Conservation (phyloP, 1,140 invertebrate genomes). For the Bombus huntii region DNA sequence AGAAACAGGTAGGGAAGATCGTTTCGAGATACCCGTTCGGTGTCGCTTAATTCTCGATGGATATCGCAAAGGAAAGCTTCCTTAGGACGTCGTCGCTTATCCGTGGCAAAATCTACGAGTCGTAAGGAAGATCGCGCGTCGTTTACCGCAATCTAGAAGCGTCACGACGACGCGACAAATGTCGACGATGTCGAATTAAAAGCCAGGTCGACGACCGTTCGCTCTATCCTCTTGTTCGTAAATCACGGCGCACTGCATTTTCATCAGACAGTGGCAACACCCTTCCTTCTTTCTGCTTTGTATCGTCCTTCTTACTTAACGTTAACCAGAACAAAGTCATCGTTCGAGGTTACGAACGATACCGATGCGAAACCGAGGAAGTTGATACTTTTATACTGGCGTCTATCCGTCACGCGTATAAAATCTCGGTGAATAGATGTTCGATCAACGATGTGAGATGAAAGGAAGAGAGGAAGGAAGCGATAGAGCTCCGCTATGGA, state of each 20-base stretch:
- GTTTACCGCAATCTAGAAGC: conserved; percentile 2
- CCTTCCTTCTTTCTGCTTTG: background rate
- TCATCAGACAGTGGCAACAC: background rate
- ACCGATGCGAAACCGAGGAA: background rate
- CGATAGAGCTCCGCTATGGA: no score
- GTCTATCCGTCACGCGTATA: background rate
- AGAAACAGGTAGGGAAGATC: no score
- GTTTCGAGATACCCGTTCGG: background rate
- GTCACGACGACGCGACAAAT: background rate
- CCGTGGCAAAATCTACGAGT: background rate
- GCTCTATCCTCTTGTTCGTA: background rate
- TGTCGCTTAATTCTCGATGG: conserved; percentile 1
- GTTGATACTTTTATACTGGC: background rate
- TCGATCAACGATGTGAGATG: background rate
- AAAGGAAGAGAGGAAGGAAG: no score
- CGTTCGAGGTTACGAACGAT: background rate
- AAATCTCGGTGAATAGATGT: background rate
- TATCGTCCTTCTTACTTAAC: background rate
- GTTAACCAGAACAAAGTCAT: background rate
- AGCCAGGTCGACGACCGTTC: background rate
- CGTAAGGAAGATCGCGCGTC: background rate
- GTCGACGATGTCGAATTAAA: conserved; percentile 26
- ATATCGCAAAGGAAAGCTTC: background rate
- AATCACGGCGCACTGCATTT: conserved; percentile 8
- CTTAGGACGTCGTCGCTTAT: background rate